Base-by-base conservation (phyloP, 2,888 invertebrate genomes). In the Caenorhabditis drosophilae region DNA sequence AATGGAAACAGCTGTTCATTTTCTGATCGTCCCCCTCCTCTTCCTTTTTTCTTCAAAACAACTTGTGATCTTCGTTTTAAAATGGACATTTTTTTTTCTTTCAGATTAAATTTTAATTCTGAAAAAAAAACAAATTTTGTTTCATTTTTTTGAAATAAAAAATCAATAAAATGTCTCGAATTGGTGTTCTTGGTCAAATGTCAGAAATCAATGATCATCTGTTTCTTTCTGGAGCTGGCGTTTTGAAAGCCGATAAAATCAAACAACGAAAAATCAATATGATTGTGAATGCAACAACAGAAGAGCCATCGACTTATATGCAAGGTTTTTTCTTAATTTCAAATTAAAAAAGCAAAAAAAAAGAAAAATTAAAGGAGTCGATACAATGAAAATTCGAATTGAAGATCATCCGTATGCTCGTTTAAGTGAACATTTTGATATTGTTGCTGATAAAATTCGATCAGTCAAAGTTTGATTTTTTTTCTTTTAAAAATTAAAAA, bases 261-360 rank as follows among this genome's bases (percentile, higher is more conserved):
- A 88, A 88, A 68, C 87, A 88, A 48, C 88, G 89, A 44, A 70
- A 76, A 45, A 89, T 93, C 49, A 89, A 90, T 1, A 89, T 90
- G 77, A 89, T 93, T 36, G 89, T 93, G 52, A 92, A 91, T 83
- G 90, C 89, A 20, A 92, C 92, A 0, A 89, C 90, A 0, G 93
- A 93, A 83, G 87, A 92, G 44, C 92, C 92, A 0, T 84, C 83
- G 57, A 76, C 85, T 3, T 82, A 84, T 64, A 61, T 85, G 23
- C 83, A 84, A 26, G 85, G 84, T 71, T n/a, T n/a, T n/a, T n/a
- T n/a, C n/a, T 35, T 51, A 4, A 22, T n/a, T 27, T 22, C n/a
- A 40, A 35, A 31, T 23, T 12, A 40, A 15, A 41, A 11, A 50
- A 15, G 22, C 15, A 23, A 26, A 38, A 15, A 22, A 26, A 38